Base-by-base conservation (phyloP, 2,113 vertebrate genomes). In the Vulpes vulpes region DNA sequence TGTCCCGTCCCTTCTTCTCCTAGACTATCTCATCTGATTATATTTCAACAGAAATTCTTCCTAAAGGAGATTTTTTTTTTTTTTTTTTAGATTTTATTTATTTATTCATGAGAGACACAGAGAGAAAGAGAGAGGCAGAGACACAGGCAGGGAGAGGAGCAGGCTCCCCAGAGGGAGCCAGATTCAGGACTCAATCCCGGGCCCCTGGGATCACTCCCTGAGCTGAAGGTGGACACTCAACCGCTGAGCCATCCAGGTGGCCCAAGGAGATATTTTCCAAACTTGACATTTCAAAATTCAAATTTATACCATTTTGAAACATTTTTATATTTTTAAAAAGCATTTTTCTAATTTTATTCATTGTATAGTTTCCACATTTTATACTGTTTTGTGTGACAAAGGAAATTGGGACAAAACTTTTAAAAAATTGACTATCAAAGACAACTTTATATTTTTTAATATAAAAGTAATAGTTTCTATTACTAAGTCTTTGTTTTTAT, bases 401-500 rank as follows among this genome's bases (percentile, higher is more conserved):
- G 55, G 71, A 82, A 79, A 30, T 82, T 89, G 78, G 38, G 30
- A 30, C 5, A 86, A 76, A 59, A 94, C 12, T 14, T 92, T 78
- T 84, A 83, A 79, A 95, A 88, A 89, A 16, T 79, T 27, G 16
- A 71, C 64, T 69, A 0, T 51, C 3, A 12, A 86, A 78, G 74
- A 88, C 32, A 79, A 76, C 49, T 59, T 88, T 76, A 12, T 87
- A 86, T 86, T 96, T 89, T 8, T 20, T 69, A 90, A n/a, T n/a
- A n/a, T n/a, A n/a, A n/a, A n/a, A n/a, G n/a, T n/a, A n/a, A 78
- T 30, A 83, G n/a, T 83, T 92, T 93, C 12, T 81, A 35, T 20
- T 93, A 25, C 30, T 71, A 30, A 65, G 53, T 92, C 62, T 89
- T 86, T 91, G n/a, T 78, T 96, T 96, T 95, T 85, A 30, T 85